A percentile compares a stretch with the other conserved stretches of the same genome.
phyloP scores from a whole-genome alignment of 2,113 vertebrate species.

The Cnemophilus loriae region DNA sequence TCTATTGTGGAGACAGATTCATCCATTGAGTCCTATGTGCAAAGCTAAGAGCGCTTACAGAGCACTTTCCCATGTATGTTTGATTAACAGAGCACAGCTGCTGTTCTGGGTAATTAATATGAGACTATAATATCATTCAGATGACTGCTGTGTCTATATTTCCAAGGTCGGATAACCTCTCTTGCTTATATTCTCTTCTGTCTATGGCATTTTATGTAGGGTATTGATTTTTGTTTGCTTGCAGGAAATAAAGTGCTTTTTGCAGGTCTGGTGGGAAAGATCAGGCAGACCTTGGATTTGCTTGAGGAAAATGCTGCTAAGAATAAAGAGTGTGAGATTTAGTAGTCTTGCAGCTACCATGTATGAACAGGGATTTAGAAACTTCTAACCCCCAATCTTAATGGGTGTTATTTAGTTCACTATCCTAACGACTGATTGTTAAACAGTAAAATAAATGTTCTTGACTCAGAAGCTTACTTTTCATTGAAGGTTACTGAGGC shows the following conservation, averaged over 20 bases:
- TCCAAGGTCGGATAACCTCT: background rate
- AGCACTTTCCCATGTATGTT: background rate
- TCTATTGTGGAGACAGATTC: background rate
- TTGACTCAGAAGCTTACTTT: background rate
- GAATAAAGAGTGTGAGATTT: background rate
- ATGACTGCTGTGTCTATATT: background rate
- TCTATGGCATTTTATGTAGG: background rate
- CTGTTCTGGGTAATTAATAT: conserved; percentile 24
- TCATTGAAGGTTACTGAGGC: background rate
- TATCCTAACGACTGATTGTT: background rate
- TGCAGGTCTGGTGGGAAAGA: background rate
- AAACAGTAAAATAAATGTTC: background rate
- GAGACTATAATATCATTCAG: background rate
- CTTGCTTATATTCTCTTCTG: background rate
- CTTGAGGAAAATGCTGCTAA: background rate
- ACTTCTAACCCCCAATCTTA: background rate
- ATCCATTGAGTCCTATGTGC: background rate
- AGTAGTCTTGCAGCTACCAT: background rate
- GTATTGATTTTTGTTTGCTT: background rate
- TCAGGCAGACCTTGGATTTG: background rate
- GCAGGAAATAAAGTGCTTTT: background rate
- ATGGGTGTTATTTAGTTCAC: background rate
- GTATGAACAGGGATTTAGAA: background rate
- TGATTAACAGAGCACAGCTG: conserved; percentile 28
- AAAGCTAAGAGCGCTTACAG: background rate